phyloP scores from a whole-genome alignment of 2,113 vertebrate species.

The Laterallus jamaicensis region DNA sequence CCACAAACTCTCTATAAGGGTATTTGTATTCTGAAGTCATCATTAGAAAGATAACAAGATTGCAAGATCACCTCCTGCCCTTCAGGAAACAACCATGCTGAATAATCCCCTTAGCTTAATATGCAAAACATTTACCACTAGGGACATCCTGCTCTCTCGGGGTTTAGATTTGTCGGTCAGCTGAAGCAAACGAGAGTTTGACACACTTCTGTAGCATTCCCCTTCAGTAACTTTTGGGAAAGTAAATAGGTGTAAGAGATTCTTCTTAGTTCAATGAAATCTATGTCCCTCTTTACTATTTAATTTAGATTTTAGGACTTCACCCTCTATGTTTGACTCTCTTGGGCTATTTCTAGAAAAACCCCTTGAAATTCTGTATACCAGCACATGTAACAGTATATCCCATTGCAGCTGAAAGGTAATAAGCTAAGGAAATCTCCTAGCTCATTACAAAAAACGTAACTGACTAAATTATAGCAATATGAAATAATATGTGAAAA shows the following conservation, averaged over 20 bases:
- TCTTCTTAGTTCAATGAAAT: background rate
- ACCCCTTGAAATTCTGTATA: background rate
- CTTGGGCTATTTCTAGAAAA: background rate
- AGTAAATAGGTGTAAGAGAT: background rate
- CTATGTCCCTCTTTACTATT: background rate
- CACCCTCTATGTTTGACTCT: background rate
- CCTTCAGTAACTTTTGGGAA: background rate
- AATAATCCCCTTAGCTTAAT: background rate
- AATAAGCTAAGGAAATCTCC: background rate
- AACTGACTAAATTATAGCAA: background rate
- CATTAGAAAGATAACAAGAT: background rate
- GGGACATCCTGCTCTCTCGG: background rate
- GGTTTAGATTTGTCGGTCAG: background rate
- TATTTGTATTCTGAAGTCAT: background rate
- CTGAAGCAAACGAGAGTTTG: background rate
- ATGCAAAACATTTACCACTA: background rate
- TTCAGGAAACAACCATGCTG: background rate
- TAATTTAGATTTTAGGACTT: background rate
- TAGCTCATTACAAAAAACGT: background rate
- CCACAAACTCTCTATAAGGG: background rate
- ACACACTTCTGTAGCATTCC: background rate
- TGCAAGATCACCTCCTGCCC: background rate
- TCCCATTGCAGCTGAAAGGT: background rate
- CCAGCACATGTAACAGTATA: background rate
- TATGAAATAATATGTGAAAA: constrained; percentile 1